Percentiles rank a stretch among this genome's conserved stretches.
Conservation (phyloP, 2,888 invertebrate species). For the Noctuana brunneofusca region DNA sequence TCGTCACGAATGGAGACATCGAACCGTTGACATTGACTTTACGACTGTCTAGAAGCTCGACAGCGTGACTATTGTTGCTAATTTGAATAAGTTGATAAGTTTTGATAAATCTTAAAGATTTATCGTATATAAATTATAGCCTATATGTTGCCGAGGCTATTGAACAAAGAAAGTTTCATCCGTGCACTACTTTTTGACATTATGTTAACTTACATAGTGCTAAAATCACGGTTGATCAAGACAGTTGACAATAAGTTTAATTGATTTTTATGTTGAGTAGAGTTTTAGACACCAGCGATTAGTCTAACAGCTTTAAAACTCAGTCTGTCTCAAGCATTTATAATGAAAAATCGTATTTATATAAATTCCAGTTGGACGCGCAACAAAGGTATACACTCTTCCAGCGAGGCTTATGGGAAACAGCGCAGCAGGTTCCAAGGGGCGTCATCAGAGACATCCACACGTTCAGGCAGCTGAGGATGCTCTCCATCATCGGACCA, state of each 20-base stretch:
- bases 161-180: no score
- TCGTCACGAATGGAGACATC: slow-evolving; percentile 8
- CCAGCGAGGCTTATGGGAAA: slow-evolving; percentile 90
- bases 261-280: no score
- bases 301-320: no score
- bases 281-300: no score
- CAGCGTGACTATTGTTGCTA: slow-evolving; percentile 5
- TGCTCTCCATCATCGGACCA: slow-evolving; percentile 91
- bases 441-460: slow-evolving; percentile 86
- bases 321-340: no score
- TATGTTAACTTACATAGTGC: no score
- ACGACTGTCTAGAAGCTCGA: not conserved
- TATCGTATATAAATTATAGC: no score
- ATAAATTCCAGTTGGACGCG: slow-evolving; percentile 86
- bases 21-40: slow-evolving; percentile 21
- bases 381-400: slow-evolving; percentile 92
- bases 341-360: no score
- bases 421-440: slow-evolving; percentile 87
- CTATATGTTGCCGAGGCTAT: no score
- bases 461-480: slow-evolving; percentile 87
- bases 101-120: not conserved
- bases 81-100: not conserved
- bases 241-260: no score
- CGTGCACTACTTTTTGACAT: no score
- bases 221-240: no score